Conservation (phyloP, 2,113 vertebrate genomes). For the Pluvialis apricaria region DNA sequence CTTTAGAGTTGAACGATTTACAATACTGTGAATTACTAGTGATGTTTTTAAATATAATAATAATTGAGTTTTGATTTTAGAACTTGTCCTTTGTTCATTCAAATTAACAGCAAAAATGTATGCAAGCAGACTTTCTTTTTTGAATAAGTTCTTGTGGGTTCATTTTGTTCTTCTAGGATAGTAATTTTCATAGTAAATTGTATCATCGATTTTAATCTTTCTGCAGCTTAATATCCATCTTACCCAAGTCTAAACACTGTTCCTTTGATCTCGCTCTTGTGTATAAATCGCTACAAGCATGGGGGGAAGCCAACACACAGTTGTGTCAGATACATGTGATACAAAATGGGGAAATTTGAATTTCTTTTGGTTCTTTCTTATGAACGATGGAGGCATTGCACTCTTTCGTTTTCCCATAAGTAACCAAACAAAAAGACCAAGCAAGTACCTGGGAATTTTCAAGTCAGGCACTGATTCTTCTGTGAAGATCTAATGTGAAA, state of each 20-base stretch:
- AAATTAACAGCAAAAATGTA: background rate
- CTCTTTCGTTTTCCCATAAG: background rate
- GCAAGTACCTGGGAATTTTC: background rate
- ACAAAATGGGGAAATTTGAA: background rate
- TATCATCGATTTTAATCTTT: background rate
- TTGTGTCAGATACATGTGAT: background rate
- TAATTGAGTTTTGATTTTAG: background rate
- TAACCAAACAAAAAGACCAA: background rate
- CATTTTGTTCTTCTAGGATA: background rate
- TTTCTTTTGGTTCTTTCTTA: background rate
- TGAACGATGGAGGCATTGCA: background rate
- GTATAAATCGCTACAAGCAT: background rate
- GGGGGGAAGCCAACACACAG: background rate
- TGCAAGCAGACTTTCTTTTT: background rate
- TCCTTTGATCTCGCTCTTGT: background rate
- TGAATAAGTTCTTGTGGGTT: background rate
- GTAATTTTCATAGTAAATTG: background rate
- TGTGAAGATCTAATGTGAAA: background rate
- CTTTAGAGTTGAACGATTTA: background rate
- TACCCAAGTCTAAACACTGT: background rate
- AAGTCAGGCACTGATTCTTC: background rate
- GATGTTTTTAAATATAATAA: background rate
- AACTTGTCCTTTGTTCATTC: background rate
- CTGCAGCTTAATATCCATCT: background rate
- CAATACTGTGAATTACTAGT: background rate